phyloP scores from a whole-genome alignment of 1,140 invertebrate species.

The Drosophila nigromelanica region DNA sequence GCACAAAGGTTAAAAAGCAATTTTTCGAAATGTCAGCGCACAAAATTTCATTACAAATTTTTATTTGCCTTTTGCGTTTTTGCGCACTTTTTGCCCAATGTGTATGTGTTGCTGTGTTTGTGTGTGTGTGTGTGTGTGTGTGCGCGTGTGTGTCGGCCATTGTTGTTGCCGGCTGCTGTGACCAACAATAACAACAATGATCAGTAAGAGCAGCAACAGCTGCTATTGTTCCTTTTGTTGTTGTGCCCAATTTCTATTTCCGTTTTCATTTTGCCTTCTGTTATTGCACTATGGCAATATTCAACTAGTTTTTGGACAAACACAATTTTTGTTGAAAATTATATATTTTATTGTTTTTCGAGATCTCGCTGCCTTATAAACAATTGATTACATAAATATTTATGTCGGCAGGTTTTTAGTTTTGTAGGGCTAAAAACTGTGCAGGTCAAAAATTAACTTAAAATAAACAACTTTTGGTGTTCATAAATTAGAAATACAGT shows the following conservation, averaged over 20 bases:
- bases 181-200: constrained; percentile 44
- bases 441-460: no score
- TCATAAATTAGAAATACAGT: no score
- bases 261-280: constrained; percentile 18
- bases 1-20: constrained; percentile 81
- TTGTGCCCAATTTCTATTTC: constrained; percentile 28
- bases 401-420: no score
- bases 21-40: constrained; percentile 81
- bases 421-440: no score
- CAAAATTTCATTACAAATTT: constrained; percentile 82
- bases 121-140: not conserved
- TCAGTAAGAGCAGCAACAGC: constrained; percentile 23
- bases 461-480: no score
- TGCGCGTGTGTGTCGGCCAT: constrained; percentile 11
- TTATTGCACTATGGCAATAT: no score
- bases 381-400: no score
- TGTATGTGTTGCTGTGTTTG: not conserved
- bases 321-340: no score
- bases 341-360: no score
- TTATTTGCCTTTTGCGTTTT: constrained; percentile 62
- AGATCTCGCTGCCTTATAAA: no score
- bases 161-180: constrained; percentile 21
- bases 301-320: no score
- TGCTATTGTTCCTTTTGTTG: constrained; percentile 26
- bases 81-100: constrained; percentile 35